Base-by-base conservation (phyloP, 2,888 invertebrate genomes). In the Pardosa pseudoannulata region DNA sequence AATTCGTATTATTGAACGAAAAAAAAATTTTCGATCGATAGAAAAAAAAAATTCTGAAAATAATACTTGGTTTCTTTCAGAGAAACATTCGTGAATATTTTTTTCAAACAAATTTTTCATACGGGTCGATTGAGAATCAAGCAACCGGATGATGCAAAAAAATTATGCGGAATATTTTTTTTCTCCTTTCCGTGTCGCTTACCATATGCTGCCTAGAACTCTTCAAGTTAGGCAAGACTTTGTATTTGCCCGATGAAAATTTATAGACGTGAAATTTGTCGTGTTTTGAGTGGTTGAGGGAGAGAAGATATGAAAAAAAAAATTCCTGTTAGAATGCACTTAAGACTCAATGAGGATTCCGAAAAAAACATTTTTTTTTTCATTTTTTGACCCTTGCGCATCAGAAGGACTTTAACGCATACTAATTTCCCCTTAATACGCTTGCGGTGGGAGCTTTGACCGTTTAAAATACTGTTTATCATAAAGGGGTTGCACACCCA, bases 231-330 rank as follows among this genome's bases (percentile, higher is more conserved):
- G 67, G 72, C 32, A 83, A 83, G 78, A 83, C 73, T 73, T 83
- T 78, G 73, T 83, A 83, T 83, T 78, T 83, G 73, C n/a, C 68
- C 78, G 39, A 31, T 72, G 78, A 83, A 81, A 81, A 70, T 75
- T 62, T 70, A 67, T 67, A 19, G 32, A 32, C 13, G 23, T 23
- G 56, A 56, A 56, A 56, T 56, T 56, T 56, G 23, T 56, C 5
- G 56, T 23, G 11, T 56, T n/a, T 56, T 3, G 23, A 56, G 56
- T 56, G 56, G 56, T 23, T 6, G 16, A 19, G 3, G 23, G 13
- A 36, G 6, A n/a, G n/a, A n/a, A n/a, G n/a, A n/a, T n/a, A n/a
- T n/a, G n/a, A n/a, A n/a, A 46, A 46, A 56, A 56, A 56, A 56
- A 19, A 56, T 5, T 11, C 23, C 19, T 19, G 23, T 56, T 23